A percentile compares a stretch with the other conserved stretches of the same genome.
These are phyloP conservation scores for Megaceryle torquata DNA, from an alignment of 2,113 vertebrate genomes.

Conservation along the genomic window DNA sequence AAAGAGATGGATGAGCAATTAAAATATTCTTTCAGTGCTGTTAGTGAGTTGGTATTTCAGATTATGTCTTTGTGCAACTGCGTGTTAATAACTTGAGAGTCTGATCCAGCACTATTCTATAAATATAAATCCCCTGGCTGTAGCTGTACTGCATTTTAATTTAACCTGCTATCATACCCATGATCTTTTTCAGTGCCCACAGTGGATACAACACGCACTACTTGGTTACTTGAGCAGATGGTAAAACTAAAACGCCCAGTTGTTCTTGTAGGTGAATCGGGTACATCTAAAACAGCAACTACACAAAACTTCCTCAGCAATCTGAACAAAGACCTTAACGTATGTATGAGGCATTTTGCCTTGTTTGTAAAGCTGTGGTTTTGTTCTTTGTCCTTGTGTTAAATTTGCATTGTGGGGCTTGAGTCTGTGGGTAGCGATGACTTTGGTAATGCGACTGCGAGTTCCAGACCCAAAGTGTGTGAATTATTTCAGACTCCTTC, in stretches of 20 bases:
- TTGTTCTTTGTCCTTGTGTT: neutral
- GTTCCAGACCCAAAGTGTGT: neutral
- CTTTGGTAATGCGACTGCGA: neutral
- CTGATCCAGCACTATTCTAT: neutral
- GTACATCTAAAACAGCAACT: slow-evolving; percentile 95
- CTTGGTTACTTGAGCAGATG: slow-evolving; percentile 92
- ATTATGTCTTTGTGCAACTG: neutral
- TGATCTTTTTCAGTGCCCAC: slow-evolving; percentile 84
- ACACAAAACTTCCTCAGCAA: slow-evolving; percentile 89
- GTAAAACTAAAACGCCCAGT: slow-evolving; percentile 86
- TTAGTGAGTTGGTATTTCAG: neutral
- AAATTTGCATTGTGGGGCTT: neutral
- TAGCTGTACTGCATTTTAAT: neutral
- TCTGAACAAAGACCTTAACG: slow-evolving; percentile 77
- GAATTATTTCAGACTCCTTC: neutral
- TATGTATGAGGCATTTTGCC: slow-evolving; percentile 56
- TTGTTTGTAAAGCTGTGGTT: neutral
- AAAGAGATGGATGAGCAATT: neutral
- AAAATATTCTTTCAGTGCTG: neutral
- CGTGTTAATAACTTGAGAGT: neutral
- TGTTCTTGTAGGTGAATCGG: slow-evolving; percentile 92
- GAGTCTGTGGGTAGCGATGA: neutral
- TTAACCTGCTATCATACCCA: neutral
- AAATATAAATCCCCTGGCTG: neutral
- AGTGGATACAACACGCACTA: slow-evolving; percentile 86